Evolutionary conservation across 2,113 vertebrate genomes (phyloP), one percentile per base, ranked within the genome.

Genomic region (Rhizomys pruinosus): DNA sequence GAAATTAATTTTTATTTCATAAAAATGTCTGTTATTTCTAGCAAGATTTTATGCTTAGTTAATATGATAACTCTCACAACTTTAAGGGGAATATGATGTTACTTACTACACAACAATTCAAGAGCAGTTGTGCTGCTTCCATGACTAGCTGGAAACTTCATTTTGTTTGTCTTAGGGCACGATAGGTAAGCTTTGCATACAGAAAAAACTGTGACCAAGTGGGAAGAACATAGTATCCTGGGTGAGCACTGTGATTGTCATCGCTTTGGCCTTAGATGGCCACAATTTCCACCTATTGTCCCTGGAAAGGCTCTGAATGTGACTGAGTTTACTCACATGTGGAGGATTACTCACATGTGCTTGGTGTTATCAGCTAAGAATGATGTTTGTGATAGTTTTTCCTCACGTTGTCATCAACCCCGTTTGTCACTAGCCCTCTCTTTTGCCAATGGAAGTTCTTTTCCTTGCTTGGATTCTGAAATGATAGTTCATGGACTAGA

Each of bases 401-500:
- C 39, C 39, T 76, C 72, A 44, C 57, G 39, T 16, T 74, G 37
- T 63, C 69, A 4, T 61, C 15, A 10, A 25, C 39, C 34, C 71
- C 39, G 4, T 42, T 73, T 52, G 16, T 37, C 85, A 22, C 25
- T 66, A 88, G 32, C 59, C 87, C 6, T 84, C 1, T 44, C n/a
- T 71, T 17, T 69, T 32, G 29, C 42, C 73, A 52, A 34, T 68
- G 22, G n/a, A 90, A 85, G 23, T 1, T 80, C 8, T 42, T 64
- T 4, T 88, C 20, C 73, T 9, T 39, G 25, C n/a, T 55, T 92
- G 17, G 12, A 82, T 82, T 90, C 63, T 92, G 63, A 84, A 95
- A 55, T 68, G 11, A 92, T 72, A 32, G 1, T 34, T 77, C 8
- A 37, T 94, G 39, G 34, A 87, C 79, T 2, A 90, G 23, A 91